Evolutionary conservation across 1,140 invertebrate species (phyloP), one percentile per base, ranked within the genome.

Genomic region (Drosophila jambulina): DNA sequence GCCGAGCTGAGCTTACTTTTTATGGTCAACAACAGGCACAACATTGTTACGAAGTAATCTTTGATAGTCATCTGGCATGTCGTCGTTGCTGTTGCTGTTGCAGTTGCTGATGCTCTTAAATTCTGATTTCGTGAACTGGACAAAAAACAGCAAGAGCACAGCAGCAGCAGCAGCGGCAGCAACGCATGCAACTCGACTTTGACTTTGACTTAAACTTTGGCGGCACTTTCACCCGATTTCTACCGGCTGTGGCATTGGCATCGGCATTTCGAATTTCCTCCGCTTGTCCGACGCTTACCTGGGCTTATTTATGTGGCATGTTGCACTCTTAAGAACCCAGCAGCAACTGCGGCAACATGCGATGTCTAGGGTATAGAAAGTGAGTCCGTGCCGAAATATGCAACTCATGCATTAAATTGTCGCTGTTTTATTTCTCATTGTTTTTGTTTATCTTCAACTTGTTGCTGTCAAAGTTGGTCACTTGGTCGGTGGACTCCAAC

Each of bases 391-490:
- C 71, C 75, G 69, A 84, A 88, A 88, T 88, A 88, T 88, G 84
- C 84, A 88, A 88, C 78, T 88, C 84, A 88, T 88, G 84, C 84
- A 90, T 80, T 88, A 88, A 88, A 88, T 90, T 88, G 85, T 88
- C 85, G 84, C 78, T 84, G 84, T 80, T 87, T 87, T 87, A 87
- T 87, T 84, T 87, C 85, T 90, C 85, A 88, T 88, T 88, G 84
- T 87, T 83, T 79, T 85, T 87, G 80, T 88, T 87, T 87, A 88
- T 87, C 80, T 87, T 88, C 68, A 88, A 87, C 84, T 87, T 88
- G 85, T 85, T 85, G 85, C 81, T 84, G 85, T 90, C 85, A 90
- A 88, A 90, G 64, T 88, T 88, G 84, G 85, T 88, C 84, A 88
- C 68, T 88, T 87, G 80, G 83, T 78, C 77, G 80, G 40, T 54